Evolutionary conservation across 2,113 vertebrate genomes (phyloP).

Genomic region (Thamnophis sirtalis): DNA sequence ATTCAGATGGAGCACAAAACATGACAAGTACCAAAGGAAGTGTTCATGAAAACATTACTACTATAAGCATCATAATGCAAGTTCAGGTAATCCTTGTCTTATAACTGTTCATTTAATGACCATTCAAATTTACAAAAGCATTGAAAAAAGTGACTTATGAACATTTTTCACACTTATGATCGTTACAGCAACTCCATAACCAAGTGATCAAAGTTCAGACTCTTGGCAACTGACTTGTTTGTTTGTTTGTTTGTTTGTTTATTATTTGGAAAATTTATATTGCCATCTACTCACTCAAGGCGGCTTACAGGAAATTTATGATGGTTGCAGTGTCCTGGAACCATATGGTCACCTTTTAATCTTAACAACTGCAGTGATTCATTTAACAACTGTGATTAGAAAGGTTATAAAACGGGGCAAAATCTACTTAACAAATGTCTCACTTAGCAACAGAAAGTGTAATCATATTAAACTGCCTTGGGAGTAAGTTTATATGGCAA

Average conservation of each 20-base stretch:
- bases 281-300: background rate
- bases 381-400: background rate
- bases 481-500: background rate
- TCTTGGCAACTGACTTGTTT: background rate
- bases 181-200: background rate
- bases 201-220: background rate
- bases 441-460: background rate
- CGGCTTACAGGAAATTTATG: background rate
- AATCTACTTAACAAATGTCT: background rate
- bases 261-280: background rate
- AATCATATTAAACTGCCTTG: background rate
- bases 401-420: background rate
- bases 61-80: background rate
- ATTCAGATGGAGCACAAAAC: background rate
- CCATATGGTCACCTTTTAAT: background rate
- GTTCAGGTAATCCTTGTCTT: background rate
- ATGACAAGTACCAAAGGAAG: background rate
- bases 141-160: background rate
- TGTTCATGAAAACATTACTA: background rate
- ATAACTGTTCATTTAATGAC: background rate
- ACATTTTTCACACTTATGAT: background rate
- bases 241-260: background rate
- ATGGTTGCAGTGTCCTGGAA: background rate
- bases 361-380: background rate
- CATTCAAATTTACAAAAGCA: background rate